Evolutionary conservation across 2,888 invertebrate genomes (phyloP).

Genomic region (Crepidodera aurea): DNA sequence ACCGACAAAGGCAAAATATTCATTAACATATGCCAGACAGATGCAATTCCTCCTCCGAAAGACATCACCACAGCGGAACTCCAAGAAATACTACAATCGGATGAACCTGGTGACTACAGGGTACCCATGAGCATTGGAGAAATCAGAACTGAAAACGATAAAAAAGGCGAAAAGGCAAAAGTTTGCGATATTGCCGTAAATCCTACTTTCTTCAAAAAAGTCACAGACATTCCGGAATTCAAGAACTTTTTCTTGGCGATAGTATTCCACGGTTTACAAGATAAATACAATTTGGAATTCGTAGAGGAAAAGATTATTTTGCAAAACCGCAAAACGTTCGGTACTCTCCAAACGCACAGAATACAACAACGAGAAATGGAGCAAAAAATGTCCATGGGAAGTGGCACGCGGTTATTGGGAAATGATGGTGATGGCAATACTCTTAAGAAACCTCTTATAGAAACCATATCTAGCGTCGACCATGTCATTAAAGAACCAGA

Average conservation of each 20-base stretch:
- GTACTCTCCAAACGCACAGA: slow-evolving; percentile 76
- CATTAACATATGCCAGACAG: slow-evolving; percentile 84
- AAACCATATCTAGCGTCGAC: slow-evolving; percentile 52
- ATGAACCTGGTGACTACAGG: slow-evolving; percentile 73
- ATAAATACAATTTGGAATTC: slow-evolving; percentile 79
- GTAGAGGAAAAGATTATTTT: slow-evolving; percentile 73
- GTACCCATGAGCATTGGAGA: slow-evolving; percentile 93
- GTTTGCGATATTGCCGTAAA: slow-evolving; percentile 88
- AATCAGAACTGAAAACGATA: slow-evolving; percentile 79
- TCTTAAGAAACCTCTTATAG: slow-evolving; percentile 50
- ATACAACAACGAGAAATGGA: slow-evolving; percentile 75
- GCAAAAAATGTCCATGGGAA: slow-evolving; percentile 52
- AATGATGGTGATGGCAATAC: slow-evolving; percentile 44
- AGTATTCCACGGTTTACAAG: slow-evolving; percentile 78
- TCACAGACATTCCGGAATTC: slow-evolving; percentile 74
- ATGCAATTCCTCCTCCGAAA: slow-evolving; percentile 77
- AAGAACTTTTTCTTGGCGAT: slow-evolving; percentile 82
- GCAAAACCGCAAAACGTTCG: slow-evolving; percentile 78
- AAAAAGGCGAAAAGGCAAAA: slow-evolving; percentile 73
- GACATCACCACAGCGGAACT: slow-evolving; percentile 78
- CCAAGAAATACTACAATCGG: slow-evolving; percentile 72
- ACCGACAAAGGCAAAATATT: slow-evolving; percentile 77
- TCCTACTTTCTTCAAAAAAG: slow-evolving; percentile 78
- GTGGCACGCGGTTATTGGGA: slow-evolving; percentile 39
- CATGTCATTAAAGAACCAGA: slow-evolving; percentile 62